phyloP scores from a whole-genome alignment of 2,888 invertebrate species.

The Ophioninae sp. region DNA sequence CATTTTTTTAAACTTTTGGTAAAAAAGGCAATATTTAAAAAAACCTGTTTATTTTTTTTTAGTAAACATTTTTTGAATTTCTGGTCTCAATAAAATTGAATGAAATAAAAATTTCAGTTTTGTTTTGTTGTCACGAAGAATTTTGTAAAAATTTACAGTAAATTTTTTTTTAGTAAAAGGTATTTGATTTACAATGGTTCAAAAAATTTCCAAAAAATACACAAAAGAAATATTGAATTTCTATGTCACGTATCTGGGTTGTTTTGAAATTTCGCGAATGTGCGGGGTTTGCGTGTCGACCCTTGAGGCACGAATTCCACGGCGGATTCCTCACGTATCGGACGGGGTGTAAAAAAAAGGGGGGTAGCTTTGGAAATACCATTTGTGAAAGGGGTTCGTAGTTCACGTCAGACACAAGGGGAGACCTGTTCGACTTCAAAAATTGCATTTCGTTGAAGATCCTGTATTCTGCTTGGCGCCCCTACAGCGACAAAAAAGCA shows the following conservation, averaged over 20 bases:
- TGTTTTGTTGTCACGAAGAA: background rate
- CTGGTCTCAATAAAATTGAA: too few species aligned
- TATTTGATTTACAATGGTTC: too few species aligned
- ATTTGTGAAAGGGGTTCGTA: conserved; percentile 7
- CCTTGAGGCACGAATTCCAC: background rate
- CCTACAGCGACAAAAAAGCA: background rate
- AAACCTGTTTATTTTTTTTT: too few species aligned
- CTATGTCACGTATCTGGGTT: background rate
- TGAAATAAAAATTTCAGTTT: too few species aligned
- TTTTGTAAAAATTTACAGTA: background rate
- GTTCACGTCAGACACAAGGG: background rate
- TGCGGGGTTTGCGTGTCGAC: background rate
- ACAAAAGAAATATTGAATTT: background rate
- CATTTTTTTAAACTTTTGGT: too few species aligned
- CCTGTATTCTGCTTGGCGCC: background rate
- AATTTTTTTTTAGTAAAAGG: background rate
- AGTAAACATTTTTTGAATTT: too few species aligned
- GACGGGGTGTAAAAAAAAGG: background rate
- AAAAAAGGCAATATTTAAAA: too few species aligned
- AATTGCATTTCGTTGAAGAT: conserved; percentile 47
- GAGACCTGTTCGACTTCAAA: conserved; percentile 23
- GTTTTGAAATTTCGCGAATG: background rate
- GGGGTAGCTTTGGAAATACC: conserved; percentile 5
- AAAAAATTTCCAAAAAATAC: background rate
- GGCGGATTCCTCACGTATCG: conserved; percentile 35